Conservation (phyloP, 2,888 invertebrate genomes). For the Polia nebulosa region DNA sequence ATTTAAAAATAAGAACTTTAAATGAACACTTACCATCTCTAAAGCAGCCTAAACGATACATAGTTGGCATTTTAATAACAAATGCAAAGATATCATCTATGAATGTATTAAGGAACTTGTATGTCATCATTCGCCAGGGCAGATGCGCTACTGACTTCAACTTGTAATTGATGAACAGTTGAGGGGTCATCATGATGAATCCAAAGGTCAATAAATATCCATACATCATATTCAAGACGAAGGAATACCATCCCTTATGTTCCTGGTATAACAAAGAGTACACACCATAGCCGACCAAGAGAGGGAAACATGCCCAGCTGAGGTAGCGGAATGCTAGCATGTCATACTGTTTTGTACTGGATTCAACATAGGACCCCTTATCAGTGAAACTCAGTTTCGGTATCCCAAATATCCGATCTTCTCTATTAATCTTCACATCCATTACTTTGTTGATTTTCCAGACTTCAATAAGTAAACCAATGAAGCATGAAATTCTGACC, state of each 20-base stretch:
- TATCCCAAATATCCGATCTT: slow-evolving; percentile 94
- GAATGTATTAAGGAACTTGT: slow-evolving; percentile 99
- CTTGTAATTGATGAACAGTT: slow-evolving; percentile 99
- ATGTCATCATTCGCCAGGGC: slow-evolving; percentile 99
- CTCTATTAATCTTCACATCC: slow-evolving; percentile 95
- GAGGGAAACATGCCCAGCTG: slow-evolving; percentile 98
- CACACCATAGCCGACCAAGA: slow-evolving; percentile 97
- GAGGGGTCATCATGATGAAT: slow-evolving; percentile 99
- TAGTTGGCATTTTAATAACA: slow-evolving; percentile 99
- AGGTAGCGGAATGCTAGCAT: slow-evolving; percentile 98
- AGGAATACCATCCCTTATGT: slow-evolving; percentile 99
- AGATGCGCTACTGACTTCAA: slow-evolving; percentile 99
- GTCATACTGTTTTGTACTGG: slow-evolving; percentile 98
- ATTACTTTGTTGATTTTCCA: slow-evolving; percentile 99
- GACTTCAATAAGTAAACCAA: slow-evolving; percentile 98
- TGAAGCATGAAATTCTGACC: slow-evolving; percentile 97
- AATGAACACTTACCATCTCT: slow-evolving; percentile 94
- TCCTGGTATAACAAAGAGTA: slow-evolving; percentile 99
- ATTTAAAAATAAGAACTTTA: too few relatives aligned
- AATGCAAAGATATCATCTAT: slow-evolving; percentile 99
- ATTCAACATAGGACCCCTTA: slow-evolving; percentile 99
- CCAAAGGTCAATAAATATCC: slow-evolving; percentile 99
- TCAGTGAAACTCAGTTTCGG: slow-evolving; percentile 96
- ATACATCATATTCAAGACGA: slow-evolving; percentile 98
- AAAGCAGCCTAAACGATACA: slow-evolving; percentile 99